Percentiles rank a stretch among this genome's conserved stretches.
Conservation (phyloP, 2,888 invertebrate species). For the Ectemnius cavifrons region DNA sequence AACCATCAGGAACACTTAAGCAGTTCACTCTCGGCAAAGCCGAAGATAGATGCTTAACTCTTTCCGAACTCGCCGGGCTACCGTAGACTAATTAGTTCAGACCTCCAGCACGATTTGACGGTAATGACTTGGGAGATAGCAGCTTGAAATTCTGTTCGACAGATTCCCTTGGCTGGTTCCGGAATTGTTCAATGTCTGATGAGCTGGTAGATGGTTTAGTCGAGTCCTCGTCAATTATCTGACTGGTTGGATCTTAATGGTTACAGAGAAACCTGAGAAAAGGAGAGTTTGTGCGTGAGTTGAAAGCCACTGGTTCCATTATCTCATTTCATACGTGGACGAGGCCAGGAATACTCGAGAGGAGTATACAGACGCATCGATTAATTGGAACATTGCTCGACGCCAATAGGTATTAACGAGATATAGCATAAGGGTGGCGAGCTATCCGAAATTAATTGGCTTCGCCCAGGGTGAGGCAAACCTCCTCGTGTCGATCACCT, state of each 20-base stretch:
- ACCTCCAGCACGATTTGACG: not conserved
- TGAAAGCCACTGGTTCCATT: not conserved
- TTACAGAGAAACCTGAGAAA: too few species aligned
- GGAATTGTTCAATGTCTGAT: too few species aligned
- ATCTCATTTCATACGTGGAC: not conserved
- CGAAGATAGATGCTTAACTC: not conserved
- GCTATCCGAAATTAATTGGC: conserved; percentile 69
- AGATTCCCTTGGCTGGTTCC: not conserved
- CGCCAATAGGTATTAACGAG: conserved; percentile 20
- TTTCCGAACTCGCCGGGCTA: not conserved
- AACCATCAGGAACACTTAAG: not conserved
- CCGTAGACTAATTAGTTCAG: not conserved
- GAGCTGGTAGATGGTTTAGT: too few species aligned
- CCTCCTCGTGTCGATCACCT: conserved; percentile 27
- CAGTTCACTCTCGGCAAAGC: not conserved
- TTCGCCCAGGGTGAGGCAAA: conserved; percentile 8
- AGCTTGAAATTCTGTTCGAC: not conserved
- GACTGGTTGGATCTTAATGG: too few species aligned
- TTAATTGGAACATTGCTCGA: conserved; percentile 30
- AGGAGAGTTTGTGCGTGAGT: too few species aligned
- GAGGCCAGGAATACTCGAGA: too few species aligned
- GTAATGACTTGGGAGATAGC: not conserved
- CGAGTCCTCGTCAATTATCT: too few species aligned
- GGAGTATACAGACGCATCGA: not conserved
- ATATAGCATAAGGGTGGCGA: not conserved